Conservation (phyloP, 2,888 invertebrate genomes). For the Acholoe squamosa region DNA sequence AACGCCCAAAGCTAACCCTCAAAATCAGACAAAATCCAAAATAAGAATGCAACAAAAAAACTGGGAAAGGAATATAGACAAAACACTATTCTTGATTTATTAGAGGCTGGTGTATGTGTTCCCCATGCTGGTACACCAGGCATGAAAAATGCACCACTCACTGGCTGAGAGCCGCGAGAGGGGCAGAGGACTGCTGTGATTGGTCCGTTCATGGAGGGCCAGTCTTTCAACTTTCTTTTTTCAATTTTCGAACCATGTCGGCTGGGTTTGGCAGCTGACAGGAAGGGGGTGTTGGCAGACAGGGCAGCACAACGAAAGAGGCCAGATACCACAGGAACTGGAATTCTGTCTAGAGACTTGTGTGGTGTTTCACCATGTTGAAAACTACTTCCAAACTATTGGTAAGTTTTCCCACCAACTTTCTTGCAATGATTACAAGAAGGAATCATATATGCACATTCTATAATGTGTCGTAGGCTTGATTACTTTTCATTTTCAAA, state of each 20-base stretch:
- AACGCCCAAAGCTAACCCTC: too few relatives aligned
- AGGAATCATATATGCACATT: too few relatives aligned
- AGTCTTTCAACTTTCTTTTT: neutral
- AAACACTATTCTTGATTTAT: too few relatives aligned
- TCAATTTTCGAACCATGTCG: neutral
- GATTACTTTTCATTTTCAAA: too few relatives aligned
- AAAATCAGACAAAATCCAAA: too few relatives aligned
- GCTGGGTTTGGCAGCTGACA: neutral
- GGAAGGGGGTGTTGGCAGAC: constrained; percentile 27
- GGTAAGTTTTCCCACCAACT: neutral
- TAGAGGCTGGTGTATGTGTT: too few relatives aligned
- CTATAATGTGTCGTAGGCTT: too few relatives aligned
- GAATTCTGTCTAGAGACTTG: neutral
- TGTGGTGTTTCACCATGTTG: neutral
- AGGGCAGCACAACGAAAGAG: neutral
- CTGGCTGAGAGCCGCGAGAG: neutral
- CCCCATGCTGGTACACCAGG: too few relatives aligned
- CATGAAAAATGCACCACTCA: too few relatives aligned
- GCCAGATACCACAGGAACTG: neutral
- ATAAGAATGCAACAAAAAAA: too few relatives aligned
- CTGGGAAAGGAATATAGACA: too few relatives aligned
- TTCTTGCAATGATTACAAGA: neutral
- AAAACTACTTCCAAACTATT: neutral
- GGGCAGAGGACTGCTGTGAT: neutral
- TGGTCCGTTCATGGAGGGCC: neutral